A percentile compares a stretch with the other conserved stretches of the same genome.
These are phyloP conservation scores for Mesochorus sp. DNA, from an alignment of 2,888 invertebrate species.

Conservation along the genomic window DNA sequence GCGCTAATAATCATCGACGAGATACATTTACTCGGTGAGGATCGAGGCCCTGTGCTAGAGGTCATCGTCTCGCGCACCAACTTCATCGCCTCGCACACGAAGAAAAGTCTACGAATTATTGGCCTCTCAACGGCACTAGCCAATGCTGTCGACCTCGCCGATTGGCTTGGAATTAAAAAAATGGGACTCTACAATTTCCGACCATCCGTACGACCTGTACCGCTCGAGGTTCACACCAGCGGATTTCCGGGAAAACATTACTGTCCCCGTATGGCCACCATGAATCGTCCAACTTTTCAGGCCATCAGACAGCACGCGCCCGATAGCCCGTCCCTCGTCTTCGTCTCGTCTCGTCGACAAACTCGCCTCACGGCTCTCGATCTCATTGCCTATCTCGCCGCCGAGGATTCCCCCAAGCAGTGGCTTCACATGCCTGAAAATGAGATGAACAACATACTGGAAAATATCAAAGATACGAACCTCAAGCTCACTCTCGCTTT, in stretches of 20 bases:
- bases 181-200: conserved; percentile 98
- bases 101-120: conserved; percentile 91
- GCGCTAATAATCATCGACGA: conserved; percentile 98
- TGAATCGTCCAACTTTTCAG: conserved; percentile 99
- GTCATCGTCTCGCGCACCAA: conserved; percentile 99
- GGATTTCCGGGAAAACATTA: conserved; percentile 99
- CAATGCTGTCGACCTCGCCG: conserved; percentile 97
- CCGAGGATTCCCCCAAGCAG: conserved; percentile 96
- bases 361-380: conserved; percentile 98
- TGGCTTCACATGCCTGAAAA: conserved; percentile 94
- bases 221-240: conserved; percentile 95
- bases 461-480: conserved; percentile 91
- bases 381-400: conserved; percentile 94
- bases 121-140: conserved; percentile 99
- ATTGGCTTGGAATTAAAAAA: conserved; percentile 94
- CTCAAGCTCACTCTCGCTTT: conserved; percentile 96
- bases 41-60: conserved; percentile 95
- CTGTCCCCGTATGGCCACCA: conserved; percentile 99
- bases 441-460: conserved; percentile 91
- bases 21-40: conserved; percentile 97
- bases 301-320: conserved; percentile 97
- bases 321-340: conserved; percentile 94
- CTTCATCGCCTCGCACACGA: conserved; percentile 96
- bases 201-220: conserved; percentile 98
- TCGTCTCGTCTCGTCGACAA: conserved; percentile 98